Evolutionary conservation across 2,113 vertebrate genomes (phyloP), one percentile per base, ranked within the genome.

Genomic region (Paracyprichromis sp.): DNA sequence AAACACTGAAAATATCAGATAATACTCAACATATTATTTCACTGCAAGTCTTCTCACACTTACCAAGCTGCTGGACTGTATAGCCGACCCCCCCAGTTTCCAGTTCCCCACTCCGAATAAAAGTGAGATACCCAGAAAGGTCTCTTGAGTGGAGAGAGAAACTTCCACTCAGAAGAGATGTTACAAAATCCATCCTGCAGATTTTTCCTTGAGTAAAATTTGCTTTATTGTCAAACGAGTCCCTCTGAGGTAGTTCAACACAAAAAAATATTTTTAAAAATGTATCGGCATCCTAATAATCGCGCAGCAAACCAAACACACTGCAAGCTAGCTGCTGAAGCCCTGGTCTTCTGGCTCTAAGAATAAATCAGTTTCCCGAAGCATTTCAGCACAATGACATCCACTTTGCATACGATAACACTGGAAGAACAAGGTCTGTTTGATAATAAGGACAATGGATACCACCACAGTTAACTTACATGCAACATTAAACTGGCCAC

Each of bases 401-500:
- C 84, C 54, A 53, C 54, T 47, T 71, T 50, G 29, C 26, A 71
- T 47, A 80, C 19, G n/a, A 87, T 85, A 88, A 78, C 66, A 90
- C 9, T 8, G 19, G 36, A 82, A 83, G 78, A 85, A 85, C 21
- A 81, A 80, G 54, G 57, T 66, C 57, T 79, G 79, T 52, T 54
- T 83, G 10, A 66, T 83, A 80, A 82, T 29, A 40, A 83, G 54
- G 73, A 80, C 82, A 82, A 24, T 24, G 29, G 87, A 82, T 73
- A n/a, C 66, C 40, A 59, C 19, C 26, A 38, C 63, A 80, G 80
- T 89, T 92, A 86, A 83, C 88, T 88, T 90, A 84, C 76, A 83
- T 76, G 90, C 85, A 83, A 89, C 89, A 90, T 87, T 88, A 87
- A 86, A 81, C 88, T 85, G 69, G 38, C 57, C 38, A 66, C 61